These are phyloP conservation scores for Dryomyza anilis DNA, from an alignment of 2,888 invertebrate genomes.

Conservation along the genomic window DNA sequence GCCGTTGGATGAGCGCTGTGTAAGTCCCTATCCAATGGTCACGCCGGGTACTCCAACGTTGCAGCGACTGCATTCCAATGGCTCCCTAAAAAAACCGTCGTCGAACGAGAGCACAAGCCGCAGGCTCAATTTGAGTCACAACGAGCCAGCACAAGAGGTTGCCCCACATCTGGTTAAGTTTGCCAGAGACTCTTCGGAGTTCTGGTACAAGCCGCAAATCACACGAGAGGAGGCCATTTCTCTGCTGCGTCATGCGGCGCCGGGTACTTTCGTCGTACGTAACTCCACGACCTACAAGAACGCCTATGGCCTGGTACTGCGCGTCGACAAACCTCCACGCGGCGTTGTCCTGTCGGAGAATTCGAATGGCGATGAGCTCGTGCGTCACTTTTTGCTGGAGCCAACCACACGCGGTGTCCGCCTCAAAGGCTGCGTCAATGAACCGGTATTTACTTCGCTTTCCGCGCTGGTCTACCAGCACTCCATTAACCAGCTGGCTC, in stretches of 20 bases:
- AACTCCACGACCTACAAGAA: slow-evolving; percentile 77
- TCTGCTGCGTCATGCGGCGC: slow-evolving; percentile 81
- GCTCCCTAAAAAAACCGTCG: not conserved
- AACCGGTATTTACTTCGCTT: slow-evolving; percentile 95
- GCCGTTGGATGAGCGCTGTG: slow-evolving; percentile 68
- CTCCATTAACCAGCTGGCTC: slow-evolving; percentile 92
- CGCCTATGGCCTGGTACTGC: slow-evolving; percentile 93
- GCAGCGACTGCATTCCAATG: slow-evolving; percentile 8
- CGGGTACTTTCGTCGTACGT: slow-evolving; percentile 95
- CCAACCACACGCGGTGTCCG: slow-evolving; percentile 95
- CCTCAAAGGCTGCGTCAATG: slow-evolving; percentile 91
- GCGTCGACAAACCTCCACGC: slow-evolving; percentile 85
- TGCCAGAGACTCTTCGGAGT: slow-evolving; percentile 91
- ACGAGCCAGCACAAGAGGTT: slow-evolving; percentile 69
- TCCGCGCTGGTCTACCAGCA: slow-evolving; percentile 98
- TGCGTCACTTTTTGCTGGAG: slow-evolving; percentile 96
- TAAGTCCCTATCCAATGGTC: slow-evolving; percentile 44
- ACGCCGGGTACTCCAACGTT: slow-evolving; percentile 26
- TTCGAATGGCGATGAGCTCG: slow-evolving; percentile 76
- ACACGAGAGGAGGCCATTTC: slow-evolving; percentile 93
- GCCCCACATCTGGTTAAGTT: slow-evolving; percentile 81
- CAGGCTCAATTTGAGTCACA: not conserved
- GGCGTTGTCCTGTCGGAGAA: slow-evolving; percentile 62
- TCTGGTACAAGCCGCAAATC: slow-evolving; percentile 97
- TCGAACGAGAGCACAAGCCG: not conserved